Base-by-base conservation (phyloP, 1,140 invertebrate genomes). In the Cydia pomonella region DNA sequence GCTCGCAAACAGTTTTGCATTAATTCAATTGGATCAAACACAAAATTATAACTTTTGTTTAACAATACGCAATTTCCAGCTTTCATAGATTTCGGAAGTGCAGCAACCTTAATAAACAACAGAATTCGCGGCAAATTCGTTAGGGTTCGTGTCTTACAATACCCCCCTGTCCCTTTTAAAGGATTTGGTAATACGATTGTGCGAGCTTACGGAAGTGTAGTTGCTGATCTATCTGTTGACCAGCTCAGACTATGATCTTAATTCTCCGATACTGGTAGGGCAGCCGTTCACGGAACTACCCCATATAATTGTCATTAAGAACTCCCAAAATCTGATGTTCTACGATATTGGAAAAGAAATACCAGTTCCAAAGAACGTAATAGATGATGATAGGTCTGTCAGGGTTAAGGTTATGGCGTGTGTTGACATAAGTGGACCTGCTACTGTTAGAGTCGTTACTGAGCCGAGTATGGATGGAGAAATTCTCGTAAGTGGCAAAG, bases 151-250 rank as follows among this genome's bases (percentile, higher is more conserved):
- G 3, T 21, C 41, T 29, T 7, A 73, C 44, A 69, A 72, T 53
- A 25, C 5, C 12, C n/a, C n/a, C 7, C 53, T 0, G 47, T 63
- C 10, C 25, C 27, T 62, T 41, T 81, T 21, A 77, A 75, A 23
- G 80, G 80, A 50, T 81, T 81, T 50, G 77, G 80, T 10, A 81
- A 81, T 72, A 44, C 73, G 33, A 23, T 76, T 5, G 77, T 81
- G 7, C 73, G 44, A 12, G 72, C 77, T 25, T 38, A 75, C 16
- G 78, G 78, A 29, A 73, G 29, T 18, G 69, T 80, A 18, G 13
- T 10, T 7, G n/a, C 79, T 16, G 29, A 79, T 9, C 33, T 84
- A 25, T 38, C 3, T 3, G 69, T 83, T 59, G 79, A 83, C 25
- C 4, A 10, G 80, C 79, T 21, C 10, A 53, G 0, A 71, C 77